Evolutionary conservation across 2,797 vertebrate genomes (phyloP), one percentile per base, ranked within the genome.

Genomic region (Poecilia gillii): DNA sequence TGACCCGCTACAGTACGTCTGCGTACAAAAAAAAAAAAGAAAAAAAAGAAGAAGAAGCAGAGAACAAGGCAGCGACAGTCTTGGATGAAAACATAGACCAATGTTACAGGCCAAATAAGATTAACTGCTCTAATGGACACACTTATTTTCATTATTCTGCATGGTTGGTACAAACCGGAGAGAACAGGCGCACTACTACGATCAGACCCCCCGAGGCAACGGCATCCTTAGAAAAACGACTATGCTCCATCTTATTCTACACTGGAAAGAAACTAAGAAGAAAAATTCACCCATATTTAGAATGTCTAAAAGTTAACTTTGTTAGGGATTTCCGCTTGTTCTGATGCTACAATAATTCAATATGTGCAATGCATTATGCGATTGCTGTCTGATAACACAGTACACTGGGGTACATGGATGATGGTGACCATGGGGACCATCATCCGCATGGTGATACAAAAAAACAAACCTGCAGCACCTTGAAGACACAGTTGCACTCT

Each of bases 91-190:
- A 92, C 91, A 89, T 80, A 86, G 89, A 83, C 78, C 88, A 89
- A 91, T 90, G 93, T 91, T 90, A 88, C 82, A 85, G 90, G 83
- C 90, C 85, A 90, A 93, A 94, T 91, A 83, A 91, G 90, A 94
- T 95, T 93, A 94, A 79, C 91, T 92, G 88, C 75, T 92, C 90
- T 91, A 90, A 94, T 94, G 88, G 92, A 92, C 93, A 93, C 92
- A 92, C 93, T 94, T 94, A 94, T 93, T 93, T 93, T 94, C 90
- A 94, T 94, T 92, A 94, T 92, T 92, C 89, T 94, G 91, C 85
- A 84, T 91, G 81, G 73, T 82, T 89, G 91, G 88, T 76, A 51
- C 81, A 82, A 83, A 81, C 82, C 23, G 28, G 74, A 87, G 85
- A 85, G 77, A 87, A 87, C 81, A 81, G 85, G 73, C 83, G 55